Evolutionary conservation across 1,140 invertebrate species (phyloP).

Genomic region (Macrobrachium nipponense): DNA sequence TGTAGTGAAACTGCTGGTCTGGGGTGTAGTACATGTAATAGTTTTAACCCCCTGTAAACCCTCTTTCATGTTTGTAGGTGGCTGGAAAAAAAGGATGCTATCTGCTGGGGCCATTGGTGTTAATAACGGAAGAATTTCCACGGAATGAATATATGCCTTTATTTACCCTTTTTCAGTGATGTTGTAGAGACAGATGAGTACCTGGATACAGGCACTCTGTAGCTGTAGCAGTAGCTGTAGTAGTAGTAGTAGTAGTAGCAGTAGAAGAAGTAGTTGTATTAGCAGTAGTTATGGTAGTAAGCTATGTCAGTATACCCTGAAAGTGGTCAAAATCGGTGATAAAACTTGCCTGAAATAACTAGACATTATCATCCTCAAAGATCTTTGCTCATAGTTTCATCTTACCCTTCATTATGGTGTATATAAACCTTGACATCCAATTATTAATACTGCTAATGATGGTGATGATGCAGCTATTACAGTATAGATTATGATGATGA

Average conservation of each 20-base stretch:
- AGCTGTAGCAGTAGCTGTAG: slow-evolving; percentile 3
- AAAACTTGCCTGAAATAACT: neutral
- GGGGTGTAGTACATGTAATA: no score
- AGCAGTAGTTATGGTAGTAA: neutral
- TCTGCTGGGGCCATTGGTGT: no score
- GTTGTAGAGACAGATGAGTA: neutral
- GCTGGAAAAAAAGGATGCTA: no score
- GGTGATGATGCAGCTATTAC: neutral
- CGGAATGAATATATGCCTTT: neutral
- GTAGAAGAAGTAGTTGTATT: no score
- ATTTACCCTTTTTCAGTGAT: neutral
- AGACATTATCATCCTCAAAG: no score
- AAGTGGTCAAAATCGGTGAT: neutral
- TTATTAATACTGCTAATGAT: neutral
- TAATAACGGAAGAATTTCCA: no score
- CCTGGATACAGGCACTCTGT: neutral
- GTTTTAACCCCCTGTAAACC: no score
- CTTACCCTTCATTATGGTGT: neutral
- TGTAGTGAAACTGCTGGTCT: no score
- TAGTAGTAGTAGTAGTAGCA: neutral
- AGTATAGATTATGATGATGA: neutral
- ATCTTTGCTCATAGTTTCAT: no score
- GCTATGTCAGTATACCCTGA: neutral
- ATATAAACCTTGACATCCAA: neutral
- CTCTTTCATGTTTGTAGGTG: no score